phyloP scores from a whole-genome alignment of 2,888 invertebrate species.

The Amblyjoppa fuscipennis region DNA sequence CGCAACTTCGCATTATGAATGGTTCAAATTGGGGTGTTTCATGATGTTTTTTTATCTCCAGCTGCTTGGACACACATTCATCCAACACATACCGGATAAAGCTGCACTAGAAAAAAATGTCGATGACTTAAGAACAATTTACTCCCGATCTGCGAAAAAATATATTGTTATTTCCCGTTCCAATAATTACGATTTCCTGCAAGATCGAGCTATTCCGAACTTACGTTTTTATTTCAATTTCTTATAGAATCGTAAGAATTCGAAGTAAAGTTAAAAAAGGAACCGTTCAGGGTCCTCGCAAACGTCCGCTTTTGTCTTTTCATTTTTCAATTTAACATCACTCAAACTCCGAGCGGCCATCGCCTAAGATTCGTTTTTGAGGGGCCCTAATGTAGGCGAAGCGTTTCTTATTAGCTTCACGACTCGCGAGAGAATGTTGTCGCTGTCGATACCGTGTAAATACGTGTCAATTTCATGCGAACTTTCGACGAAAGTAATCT shows the following conservation, averaged over 20 bases:
- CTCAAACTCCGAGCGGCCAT: background rate
- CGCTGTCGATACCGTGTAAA: slow-evolving; percentile 17
- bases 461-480: slow-evolving; percentile 7
- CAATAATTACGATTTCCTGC: no score
- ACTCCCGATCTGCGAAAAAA: no score
- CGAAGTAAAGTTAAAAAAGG: background rate
- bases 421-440: background rate
- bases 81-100: background rate
- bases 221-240: no score
- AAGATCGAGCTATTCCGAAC: no score
- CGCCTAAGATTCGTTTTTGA: background rate
- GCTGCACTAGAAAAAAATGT: background rate
- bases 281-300: background rate
- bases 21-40: slow-evolving; percentile 1
- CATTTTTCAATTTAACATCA: background rate
- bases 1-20: background rate
- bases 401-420: background rate
- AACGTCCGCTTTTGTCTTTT: background rate
- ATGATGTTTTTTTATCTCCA: background rate
- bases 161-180: no score
- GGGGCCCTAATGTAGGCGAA: background rate
- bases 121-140: background rate
- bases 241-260: no score
- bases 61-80: background rate
- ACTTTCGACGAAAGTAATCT: slow-evolving; percentile 14